These are phyloP conservation scores for Diabrotica virgifera DNA, from an alignment of 1,140 invertebrate species.

Conservation along the genomic window DNA sequence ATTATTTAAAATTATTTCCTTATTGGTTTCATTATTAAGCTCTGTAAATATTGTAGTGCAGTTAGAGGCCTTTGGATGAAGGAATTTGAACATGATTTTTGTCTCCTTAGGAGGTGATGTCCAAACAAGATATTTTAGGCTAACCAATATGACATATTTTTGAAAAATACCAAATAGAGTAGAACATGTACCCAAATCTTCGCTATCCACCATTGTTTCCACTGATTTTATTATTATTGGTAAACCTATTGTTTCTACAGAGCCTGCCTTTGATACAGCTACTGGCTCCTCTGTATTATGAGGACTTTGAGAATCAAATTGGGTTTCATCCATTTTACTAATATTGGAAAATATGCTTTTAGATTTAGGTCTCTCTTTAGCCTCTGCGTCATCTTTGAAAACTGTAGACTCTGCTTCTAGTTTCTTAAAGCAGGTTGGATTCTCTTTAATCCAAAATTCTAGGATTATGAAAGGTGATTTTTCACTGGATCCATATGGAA, in stretches of 20 bases:
- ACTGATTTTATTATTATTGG: constrained; percentile 26
- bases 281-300: background rate
- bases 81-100: constrained; percentile 39
- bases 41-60: constrained; percentile 29
- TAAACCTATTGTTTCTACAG: constrained; percentile 23
- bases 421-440: background rate
- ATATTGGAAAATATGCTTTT: constrained; percentile 15
- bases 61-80: constrained; percentile 50
- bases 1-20: constrained; percentile 46
- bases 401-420: background rate
- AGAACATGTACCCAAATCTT: constrained; percentile 22
- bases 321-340: background rate
- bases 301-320: background rate
- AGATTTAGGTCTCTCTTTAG: constrained; percentile 10
- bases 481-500: constrained; percentile 27
- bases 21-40: constrained; percentile 24
- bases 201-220: constrained; percentile 26
- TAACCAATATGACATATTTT: constrained; percentile 22
- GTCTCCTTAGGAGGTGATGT: constrained; percentile 20
- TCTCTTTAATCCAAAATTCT: constrained; percentile 21
- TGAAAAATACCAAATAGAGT: constrained; percentile 19
- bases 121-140: constrained; percentile 26
- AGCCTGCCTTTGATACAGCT: constrained; percentile 22
- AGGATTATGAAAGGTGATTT: constrained; percentile 25
- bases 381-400: constrained; percentile 4